phyloP scores from a whole-genome alignment of 2,888 invertebrate genomes.

The Scaptomyza reducta region DNA sequence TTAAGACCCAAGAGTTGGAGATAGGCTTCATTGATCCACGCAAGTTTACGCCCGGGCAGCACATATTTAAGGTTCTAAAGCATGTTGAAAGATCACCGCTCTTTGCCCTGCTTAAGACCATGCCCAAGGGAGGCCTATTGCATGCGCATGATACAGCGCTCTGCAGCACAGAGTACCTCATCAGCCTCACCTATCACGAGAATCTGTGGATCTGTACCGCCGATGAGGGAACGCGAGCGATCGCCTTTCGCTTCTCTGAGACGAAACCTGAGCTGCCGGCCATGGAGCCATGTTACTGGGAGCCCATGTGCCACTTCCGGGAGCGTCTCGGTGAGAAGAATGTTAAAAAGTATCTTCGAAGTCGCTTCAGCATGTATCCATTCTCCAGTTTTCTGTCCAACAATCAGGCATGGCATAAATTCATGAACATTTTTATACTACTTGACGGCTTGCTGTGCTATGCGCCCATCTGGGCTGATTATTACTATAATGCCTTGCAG shows the following conservation, averaged over 20 bases:
- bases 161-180: slow-evolving; percentile 87
- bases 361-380: slow-evolving; percentile 86
- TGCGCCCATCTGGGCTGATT: slow-evolving; percentile 87
- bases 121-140: slow-evolving; percentile 91
- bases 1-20: slow-evolving; percentile 86
- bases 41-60: slow-evolving; percentile 87
- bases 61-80: slow-evolving; percentile 87
- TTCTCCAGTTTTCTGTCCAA: slow-evolving; percentile 85
- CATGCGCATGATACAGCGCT: slow-evolving; percentile 89
- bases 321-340: slow-evolving; percentile 59
- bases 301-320: slow-evolving; percentile 66
- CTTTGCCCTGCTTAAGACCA: slow-evolving; percentile 87
- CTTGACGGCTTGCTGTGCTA: slow-evolving; percentile 86
- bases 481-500: slow-evolving; percentile 87
- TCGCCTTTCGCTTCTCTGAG: slow-evolving; percentile 63
- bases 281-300: slow-evolving; percentile 62
- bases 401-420: slow-evolving; percentile 86
- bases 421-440: slow-evolving; percentile 86
- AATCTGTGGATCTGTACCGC: slow-evolving; percentile 85
- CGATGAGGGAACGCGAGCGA: slow-evolving; percentile 33
- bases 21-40: slow-evolving; percentile 85
- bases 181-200: slow-evolving; percentile 87
- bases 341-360: slow-evolving; percentile 85
- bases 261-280: slow-evolving; percentile 39
- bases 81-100: slow-evolving; percentile 87